Evolutionary conservation across 2,113 vertebrate species (phyloP).

Genomic region (Paramormyrops kingsleyae): DNA sequence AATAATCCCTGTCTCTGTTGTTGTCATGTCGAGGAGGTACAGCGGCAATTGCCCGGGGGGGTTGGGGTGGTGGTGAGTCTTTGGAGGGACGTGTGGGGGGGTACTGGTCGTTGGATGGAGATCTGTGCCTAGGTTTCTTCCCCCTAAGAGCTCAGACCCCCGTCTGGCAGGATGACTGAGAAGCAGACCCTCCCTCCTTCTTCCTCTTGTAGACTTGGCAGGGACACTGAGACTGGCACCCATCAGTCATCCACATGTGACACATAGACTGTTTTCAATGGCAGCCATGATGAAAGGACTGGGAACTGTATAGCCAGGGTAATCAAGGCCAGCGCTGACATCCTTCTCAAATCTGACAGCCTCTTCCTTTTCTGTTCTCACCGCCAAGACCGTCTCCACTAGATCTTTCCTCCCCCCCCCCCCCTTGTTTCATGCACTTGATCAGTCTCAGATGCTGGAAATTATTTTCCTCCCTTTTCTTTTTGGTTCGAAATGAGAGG

Average conservation of each 20-base stretch:
- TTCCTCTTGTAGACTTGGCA: conserved; percentile 33
- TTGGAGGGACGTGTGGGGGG: conserved; percentile 4
- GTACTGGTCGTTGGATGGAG: background rate
- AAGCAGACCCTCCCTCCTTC: background rate
- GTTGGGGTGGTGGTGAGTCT: conserved; percentile 27
- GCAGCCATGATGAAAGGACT: conserved; percentile 71
- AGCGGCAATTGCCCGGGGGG: background rate
- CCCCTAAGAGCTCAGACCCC: background rate
- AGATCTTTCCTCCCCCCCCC: conserved; percentile 26
- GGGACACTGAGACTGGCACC: conserved; percentile 60
- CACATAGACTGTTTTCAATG: conserved; percentile 72
- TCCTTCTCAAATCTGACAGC: conserved; percentile 82
- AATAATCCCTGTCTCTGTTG: conserved; percentile 28
- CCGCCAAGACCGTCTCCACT: conserved; percentile 69
- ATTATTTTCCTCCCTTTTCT: conserved; percentile 71
- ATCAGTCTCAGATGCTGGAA: conserved; percentile 90
- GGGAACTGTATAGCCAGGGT: conserved; percentile 69
- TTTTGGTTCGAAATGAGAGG: conserved; percentile 39
- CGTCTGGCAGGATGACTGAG: conserved; percentile 9
- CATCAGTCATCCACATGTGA: conserved; percentile 63
- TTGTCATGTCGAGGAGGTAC: conserved; percentile 20
- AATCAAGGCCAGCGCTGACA: conserved; percentile 78
- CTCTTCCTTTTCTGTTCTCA: conserved; percentile 78
- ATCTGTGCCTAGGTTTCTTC: conserved; percentile 29
- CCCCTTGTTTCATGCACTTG: conserved; percentile 64